phyloP scores from a whole-genome alignment of 2,797 vertebrate species.

The Champsocephalus esox region DNA sequence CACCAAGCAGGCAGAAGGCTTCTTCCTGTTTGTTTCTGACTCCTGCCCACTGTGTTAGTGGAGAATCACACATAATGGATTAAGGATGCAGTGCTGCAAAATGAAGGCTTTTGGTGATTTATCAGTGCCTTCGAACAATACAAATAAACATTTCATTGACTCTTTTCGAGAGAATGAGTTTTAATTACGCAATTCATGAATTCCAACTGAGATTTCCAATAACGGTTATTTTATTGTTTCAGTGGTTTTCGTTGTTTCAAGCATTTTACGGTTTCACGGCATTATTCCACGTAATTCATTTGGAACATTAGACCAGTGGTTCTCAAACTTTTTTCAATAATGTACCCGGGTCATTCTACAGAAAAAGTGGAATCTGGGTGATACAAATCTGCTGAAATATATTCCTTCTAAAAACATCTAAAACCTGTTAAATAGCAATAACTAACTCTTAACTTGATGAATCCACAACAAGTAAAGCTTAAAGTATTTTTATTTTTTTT shows the following conservation, averaged over 20 bases:
- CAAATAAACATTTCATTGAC: constrained; percentile 24
- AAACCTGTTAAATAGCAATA: no score
- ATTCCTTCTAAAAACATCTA: no score
- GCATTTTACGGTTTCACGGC: constrained; percentile 5
- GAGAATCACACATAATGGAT: constrained; percentile 1
- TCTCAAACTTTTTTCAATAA: no score
- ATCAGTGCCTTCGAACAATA: constrained; percentile 1
- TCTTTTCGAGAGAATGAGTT: constrained; percentile 2
- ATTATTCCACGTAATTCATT: constrained; percentile 24
- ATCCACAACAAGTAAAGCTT: no score
- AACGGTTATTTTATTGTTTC: constrained; percentile 24
- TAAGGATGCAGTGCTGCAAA: constrained; percentile 10
- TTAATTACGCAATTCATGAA: constrained; percentile 17
- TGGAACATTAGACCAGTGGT: not conserved
- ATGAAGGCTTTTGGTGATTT: constrained; percentile 20
- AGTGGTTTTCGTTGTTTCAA: constrained; percentile 12
- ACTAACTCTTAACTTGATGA: no score
- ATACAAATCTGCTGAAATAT: no score
- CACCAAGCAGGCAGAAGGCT: not conserved
- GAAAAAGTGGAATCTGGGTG: no score
- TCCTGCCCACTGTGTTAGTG: not conserved
- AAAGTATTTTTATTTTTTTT: no score
- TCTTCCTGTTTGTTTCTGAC: constrained; percentile 11
- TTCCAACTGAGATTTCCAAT: constrained; percentile 29
- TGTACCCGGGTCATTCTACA: no score